phyloP scores from a whole-genome alignment of 1,140 invertebrate genomes.

The Zophobas morio region DNA sequence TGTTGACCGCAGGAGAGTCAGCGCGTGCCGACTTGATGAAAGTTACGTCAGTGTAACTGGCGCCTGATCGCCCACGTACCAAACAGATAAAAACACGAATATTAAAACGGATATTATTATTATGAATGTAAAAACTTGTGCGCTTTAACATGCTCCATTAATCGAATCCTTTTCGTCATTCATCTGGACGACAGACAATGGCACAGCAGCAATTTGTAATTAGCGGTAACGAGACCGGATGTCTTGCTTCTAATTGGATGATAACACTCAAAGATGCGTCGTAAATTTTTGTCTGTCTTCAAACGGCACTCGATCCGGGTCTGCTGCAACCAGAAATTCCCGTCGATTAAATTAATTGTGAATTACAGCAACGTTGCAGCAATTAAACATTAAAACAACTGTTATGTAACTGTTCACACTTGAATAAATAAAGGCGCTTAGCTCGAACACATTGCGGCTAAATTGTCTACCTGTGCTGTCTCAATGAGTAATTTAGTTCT shows the following conservation, averaged over 20 bases:
- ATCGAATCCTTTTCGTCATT: slow-evolving; percentile 30
- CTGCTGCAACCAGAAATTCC: slow-evolving; percentile 6
- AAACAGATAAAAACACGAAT: slow-evolving; percentile 41
- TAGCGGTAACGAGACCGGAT: slow-evolving; percentile 21
- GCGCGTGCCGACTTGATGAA: slow-evolving; percentile 52
- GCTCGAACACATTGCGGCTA: neutral
- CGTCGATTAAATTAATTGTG: slow-evolving; percentile 36
- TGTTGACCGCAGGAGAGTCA: slow-evolving; percentile 51
- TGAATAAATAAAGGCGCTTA: slow-evolving; percentile 34
- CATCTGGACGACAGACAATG: neutral
- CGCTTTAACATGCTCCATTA: slow-evolving; percentile 42
- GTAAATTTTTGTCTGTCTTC: slow-evolving; percentile 15
- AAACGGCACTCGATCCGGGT: neutral
- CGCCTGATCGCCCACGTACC: slow-evolving; percentile 50
- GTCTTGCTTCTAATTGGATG: slow-evolving; percentile 50
- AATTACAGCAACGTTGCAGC: slow-evolving; percentile 28
- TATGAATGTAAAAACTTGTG: slow-evolving; percentile 41
- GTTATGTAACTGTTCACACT: slow-evolving; percentile 30
- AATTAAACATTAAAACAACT: slow-evolving; percentile 41
- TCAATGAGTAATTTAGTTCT: slow-evolving; percentile 15
- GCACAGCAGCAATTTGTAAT: slow-evolving; percentile 21
- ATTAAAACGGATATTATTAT: slow-evolving; percentile 42
- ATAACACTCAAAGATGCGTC: slow-evolving; percentile 21
- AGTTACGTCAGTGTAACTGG: slow-evolving; percentile 51
- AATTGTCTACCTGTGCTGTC: neutral